A percentile compares a stretch with the other conserved stretches of the same genome.
phyloP scores from a whole-genome alignment of 1,140 invertebrate species.

The Drosophila biarmipes region DNA sequence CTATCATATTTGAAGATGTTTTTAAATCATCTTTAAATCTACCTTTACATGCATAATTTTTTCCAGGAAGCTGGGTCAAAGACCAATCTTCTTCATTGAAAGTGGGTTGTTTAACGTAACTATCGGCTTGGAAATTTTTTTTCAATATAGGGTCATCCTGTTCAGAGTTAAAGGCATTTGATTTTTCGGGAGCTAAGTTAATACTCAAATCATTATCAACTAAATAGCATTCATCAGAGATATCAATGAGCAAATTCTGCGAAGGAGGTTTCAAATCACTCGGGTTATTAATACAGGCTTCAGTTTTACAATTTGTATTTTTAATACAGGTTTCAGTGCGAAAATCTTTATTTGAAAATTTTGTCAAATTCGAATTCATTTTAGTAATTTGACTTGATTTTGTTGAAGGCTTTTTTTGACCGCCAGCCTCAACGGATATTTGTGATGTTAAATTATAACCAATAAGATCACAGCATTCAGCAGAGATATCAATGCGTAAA shows the following conservation, averaged over 20 bases:
- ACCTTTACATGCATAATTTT: not conserved
- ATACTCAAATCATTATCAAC: not conserved
- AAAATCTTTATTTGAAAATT: not conserved
- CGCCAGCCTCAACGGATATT: too few species aligned
- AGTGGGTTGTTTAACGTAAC: not conserved
- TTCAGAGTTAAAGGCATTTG: not conserved
- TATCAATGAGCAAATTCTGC: not conserved
- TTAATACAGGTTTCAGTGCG: not conserved
- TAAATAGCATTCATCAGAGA: not conserved
- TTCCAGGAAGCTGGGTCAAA: not conserved
- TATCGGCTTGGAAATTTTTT: too few species aligned
- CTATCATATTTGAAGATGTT: not conserved
- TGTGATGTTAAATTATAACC: too few species aligned
- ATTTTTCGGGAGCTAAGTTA: not conserved
- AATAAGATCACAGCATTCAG: too few species aligned
- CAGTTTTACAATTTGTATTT: not conserved
- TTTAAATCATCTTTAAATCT: not conserved
- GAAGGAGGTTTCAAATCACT: not conserved
- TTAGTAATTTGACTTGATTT: too few species aligned
- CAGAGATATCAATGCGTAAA: too few species aligned
- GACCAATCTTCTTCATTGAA: not conserved
- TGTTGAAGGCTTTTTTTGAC: too few species aligned
- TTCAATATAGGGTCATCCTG: not conserved
- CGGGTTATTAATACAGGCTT: not conserved
- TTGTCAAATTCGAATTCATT: not conserved